Base-by-base conservation (phyloP, 2,888 invertebrate genomes). In the Acronicta leporina region DNA sequence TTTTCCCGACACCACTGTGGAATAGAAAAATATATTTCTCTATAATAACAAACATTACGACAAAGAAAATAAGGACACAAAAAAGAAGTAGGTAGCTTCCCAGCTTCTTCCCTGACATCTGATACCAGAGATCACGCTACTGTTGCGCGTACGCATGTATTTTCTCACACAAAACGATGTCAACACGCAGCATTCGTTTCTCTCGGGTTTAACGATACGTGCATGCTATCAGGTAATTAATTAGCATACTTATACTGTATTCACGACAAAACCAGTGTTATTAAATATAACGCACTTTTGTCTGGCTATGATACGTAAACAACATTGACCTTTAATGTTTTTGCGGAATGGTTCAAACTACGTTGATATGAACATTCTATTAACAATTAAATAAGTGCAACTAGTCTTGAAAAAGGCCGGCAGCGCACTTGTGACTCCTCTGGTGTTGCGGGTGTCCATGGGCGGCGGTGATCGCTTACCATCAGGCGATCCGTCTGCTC, bases 101-200 rank as follows among this genome's bases (percentile, higher is more conserved):
- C 16, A 49, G n/a, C 15, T 27, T 63, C 50, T 63, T 63, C 64
- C 50, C 13, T 52, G 52, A 43, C 43, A 49, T 52, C 40, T 61
- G 43, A 40, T 49, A 43, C 20, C 33, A 6, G 50, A 41, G 38
- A 50, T 61, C 41, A 16, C 40, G 45, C 40, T 50, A 41, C 14
- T 45, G 38, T 40, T n/a, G 30, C 48, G 43, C 16, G 1, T 47
- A 35, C 9, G 7, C 50, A 52, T 63, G 15, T 20, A 38, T 51
- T 41, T 60, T 65, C 55, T 20, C 71, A 61, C 54, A 50, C 20
- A 44, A 15, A 61, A 61, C 9, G 35, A 50, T 65, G 46, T 56
- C 61, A 68, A 35, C 25, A 46, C 14, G 14, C 47, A 56, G 25
- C n/a, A 30, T 41, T 49, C 38, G 9, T 27, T 52, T 49, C 49